These are phyloP conservation scores for Alces alces DNA, from an alignment of 2,113 vertebrate genomes.

Conservation along the genomic window DNA sequence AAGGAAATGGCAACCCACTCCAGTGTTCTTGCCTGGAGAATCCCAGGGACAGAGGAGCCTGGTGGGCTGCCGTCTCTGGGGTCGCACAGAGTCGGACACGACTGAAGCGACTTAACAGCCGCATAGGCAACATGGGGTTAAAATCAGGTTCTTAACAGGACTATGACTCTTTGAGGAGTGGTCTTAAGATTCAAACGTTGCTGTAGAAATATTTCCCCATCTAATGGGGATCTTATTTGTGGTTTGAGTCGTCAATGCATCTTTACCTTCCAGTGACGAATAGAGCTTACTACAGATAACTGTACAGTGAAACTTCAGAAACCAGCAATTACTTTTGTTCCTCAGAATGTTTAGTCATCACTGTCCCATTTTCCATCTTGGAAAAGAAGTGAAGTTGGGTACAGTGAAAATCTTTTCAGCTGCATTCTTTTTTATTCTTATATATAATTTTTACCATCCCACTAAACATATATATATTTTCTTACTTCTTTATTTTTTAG, in stretches of 20 bases:
- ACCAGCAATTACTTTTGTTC: not conserved
- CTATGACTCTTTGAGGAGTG: not conserved
- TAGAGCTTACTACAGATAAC: not conserved
- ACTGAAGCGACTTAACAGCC: not conserved
- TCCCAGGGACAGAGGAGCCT: not conserved
- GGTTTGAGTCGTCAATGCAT: not conserved
- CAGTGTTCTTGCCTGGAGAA: not conserved
- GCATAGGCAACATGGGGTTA: not conserved
- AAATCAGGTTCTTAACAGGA: not conserved
- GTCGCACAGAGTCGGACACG: fast-evolving
- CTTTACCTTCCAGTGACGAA: not conserved
- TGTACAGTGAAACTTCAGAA: not conserved
- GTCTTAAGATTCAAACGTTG: not conserved
- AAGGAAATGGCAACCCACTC: not conserved
- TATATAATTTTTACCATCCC: not conserved
- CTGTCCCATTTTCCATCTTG: not conserved
- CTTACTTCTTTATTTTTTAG: not conserved
- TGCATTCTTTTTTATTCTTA: not conserved
- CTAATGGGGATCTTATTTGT: not conserved
- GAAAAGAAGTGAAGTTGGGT: not conserved
- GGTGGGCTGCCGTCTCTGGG: not conserved
- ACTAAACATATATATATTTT: not conserved
- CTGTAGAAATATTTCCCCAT: not conserved
- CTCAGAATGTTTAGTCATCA: not conserved
- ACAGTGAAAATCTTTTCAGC: not conserved